Conservation (phyloP, 2,113 vertebrate genomes). For the Etia nguti region DNA sequence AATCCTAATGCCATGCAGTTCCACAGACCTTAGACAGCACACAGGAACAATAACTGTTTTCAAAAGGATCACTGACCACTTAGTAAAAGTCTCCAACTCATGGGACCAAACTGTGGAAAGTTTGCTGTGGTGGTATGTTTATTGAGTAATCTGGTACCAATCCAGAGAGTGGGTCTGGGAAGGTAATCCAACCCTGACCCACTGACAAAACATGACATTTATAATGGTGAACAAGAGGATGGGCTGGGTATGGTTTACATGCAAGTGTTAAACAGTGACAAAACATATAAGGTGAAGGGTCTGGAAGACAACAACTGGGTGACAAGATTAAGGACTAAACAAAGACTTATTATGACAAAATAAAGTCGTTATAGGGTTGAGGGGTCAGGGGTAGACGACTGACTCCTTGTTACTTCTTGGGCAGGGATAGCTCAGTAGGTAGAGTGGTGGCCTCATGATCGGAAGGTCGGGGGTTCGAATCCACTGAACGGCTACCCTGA, state of each 20-base stretch:
- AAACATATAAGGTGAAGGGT: background rate
- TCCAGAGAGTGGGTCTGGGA: background rate
- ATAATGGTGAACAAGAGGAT: background rate
- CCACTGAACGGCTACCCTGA: too few relatives aligned
- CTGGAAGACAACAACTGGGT: background rate
- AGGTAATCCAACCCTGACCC: background rate
- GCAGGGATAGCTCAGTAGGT: too few relatives aligned
- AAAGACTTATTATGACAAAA: background rate
- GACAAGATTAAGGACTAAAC: background rate
- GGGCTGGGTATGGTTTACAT: background rate
- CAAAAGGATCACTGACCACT: background rate
- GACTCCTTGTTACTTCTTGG: background rate
- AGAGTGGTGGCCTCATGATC: too few relatives aligned
- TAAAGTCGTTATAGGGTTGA: background rate
- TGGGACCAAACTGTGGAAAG: accelerated
- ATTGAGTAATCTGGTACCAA: background rate
- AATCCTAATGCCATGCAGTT: background rate
- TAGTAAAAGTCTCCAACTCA: background rate
- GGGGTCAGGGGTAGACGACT: background rate
- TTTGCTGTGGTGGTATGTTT: background rate
- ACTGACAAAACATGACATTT: background rate
- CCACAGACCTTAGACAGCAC: background rate
- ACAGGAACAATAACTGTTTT: background rate
- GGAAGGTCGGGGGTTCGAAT: too few relatives aligned
- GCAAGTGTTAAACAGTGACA: background rate